Conservation (phyloP, 1,140 invertebrate genomes). For the Parapsyche elsis region DNA sequence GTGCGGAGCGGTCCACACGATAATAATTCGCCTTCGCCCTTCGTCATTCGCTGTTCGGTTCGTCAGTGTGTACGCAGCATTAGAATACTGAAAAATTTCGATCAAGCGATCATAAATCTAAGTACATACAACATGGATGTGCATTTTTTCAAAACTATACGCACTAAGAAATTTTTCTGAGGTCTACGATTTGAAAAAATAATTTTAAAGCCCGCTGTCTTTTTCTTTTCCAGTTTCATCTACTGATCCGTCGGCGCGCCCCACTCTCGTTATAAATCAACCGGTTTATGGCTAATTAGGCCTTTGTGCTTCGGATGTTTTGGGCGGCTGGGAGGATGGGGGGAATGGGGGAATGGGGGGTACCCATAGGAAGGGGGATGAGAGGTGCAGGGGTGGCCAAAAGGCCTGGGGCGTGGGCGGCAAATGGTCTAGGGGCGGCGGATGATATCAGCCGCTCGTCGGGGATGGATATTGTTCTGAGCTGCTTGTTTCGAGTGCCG, state of each 20-base stretch:
- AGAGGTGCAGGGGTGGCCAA: constrained; percentile 34
- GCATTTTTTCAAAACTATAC: no score
- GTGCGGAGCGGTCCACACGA: no score
- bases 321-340: constrained; percentile 52
- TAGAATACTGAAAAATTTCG: no score
- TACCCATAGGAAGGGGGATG: constrained; percentile 35
- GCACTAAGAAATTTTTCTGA: no score
- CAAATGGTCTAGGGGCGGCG: constrained; percentile 19
- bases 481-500: constrained; percentile 55
- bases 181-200: no score
- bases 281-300: constrained; percentile 77
- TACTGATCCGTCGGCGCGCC: constrained; percentile 50
- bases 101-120: no score
- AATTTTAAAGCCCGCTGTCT: constrained; percentile 43
- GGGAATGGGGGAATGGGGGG: constrained; percentile 52
- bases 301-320: constrained; percentile 67
- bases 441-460: constrained; percentile 52
- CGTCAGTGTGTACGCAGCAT: no score
- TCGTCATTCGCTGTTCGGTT: no score
- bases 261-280: constrained; percentile 71
- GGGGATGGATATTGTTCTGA: constrained; percentile 56
- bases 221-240: constrained; percentile 54
- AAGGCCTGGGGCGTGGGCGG: constrained; percentile 38
- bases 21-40: no score
- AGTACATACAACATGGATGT: no score